Base-by-base conservation (phyloP, 1,140 invertebrate species). In the Dolichoris vasculosae region DNA sequence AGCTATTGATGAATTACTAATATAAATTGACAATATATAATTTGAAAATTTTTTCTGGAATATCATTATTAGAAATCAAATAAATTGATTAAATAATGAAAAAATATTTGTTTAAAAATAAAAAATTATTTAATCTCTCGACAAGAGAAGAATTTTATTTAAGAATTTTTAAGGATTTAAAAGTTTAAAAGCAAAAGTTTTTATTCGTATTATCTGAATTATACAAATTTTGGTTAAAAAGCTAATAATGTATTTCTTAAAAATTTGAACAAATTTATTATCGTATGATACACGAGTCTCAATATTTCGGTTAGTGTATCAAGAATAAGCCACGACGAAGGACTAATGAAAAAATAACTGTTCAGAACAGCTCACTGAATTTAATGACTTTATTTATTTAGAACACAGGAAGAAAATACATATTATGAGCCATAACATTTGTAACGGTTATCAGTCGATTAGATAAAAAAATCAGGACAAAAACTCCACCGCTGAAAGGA, bases 371-470 rank as follows among this genome's bases (percentile, higher is more conserved):
- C 1, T 30, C 51, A 55, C 73, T 84, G 63, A 43, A 84, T 59
- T 77, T 64, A 79, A 84, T 84, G 76, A 77, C 48, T 59, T 84
- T 73, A 84, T 84, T 84, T 77, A 64, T 80, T 84, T 15, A 43
- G 64, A 67, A 84, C 43, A 32, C 35, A 30, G 9, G 48, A 23
- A 67, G n/a, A 32, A 80, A 43, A 81, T 48, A 48, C n/a, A 40
- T n/a, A 51, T 69, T 71, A 69, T 32, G n/a, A 48, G 55, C 35
- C 46, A 30, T 40, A 55, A 40, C 55, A 67, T 67, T 30, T 46
- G 80, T 38, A 82, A 55, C 43, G 35, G 69, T 43, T 38, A 8
- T 30, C 2, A 0, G 32, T n/a, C 55, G 73, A 77, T 83, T 77
- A 77, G 46, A 78, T 67, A 78, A 67, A 77, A 40, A 35, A 38